Base-by-base conservation (phyloP, 2,888 invertebrate species). In the Sarcophaga carnaria region DNA sequence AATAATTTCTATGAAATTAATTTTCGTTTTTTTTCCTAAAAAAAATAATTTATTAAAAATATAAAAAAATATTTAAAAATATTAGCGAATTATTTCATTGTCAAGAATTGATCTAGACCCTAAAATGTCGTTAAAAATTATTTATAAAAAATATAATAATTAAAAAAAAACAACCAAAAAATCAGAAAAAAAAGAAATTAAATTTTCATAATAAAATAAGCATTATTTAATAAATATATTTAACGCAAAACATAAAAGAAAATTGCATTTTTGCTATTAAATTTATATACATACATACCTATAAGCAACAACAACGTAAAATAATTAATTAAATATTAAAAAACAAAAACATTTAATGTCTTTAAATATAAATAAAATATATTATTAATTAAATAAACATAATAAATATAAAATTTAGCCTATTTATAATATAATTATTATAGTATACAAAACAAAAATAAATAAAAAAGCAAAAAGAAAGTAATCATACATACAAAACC, bases 1-100 rank as follows among this genome's bases (percentile, higher is more conserved):
- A 78, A 63, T 84, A 80, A 84, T 86, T 84, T 87, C 83, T 84
- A 71, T 87, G 77, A 85, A 82, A 85, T 85, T 83, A 72, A 75
- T 83, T 83, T 77, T 62, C 49, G 47, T 70, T 20, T 25, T 60
- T 79, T 74, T 49, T 66, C 20, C 64, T 17, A 71, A 84, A 63
- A 69, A 63, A 69, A 74, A 69, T 17, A 54, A 54, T 54, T 54
- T 54, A 54, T 54, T 54, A 54, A 54, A 54, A 54, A 72, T 60
- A 47, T n/a, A 67, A 72, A 62, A 47, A 11, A 66, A 67, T 67
- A 64, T 54, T 22, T 25, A 77, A 64, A 78, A 67, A 77, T 66
- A 75, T 76, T 81, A 81, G 78, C 60, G 71, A 87, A 87, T 75
- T 86, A 76, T 70, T 69, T 78, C 47, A 76, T 80, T 71, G 78